Conservation (phyloP, 2,888 invertebrate species). For the Hartigia nigra region DNA sequence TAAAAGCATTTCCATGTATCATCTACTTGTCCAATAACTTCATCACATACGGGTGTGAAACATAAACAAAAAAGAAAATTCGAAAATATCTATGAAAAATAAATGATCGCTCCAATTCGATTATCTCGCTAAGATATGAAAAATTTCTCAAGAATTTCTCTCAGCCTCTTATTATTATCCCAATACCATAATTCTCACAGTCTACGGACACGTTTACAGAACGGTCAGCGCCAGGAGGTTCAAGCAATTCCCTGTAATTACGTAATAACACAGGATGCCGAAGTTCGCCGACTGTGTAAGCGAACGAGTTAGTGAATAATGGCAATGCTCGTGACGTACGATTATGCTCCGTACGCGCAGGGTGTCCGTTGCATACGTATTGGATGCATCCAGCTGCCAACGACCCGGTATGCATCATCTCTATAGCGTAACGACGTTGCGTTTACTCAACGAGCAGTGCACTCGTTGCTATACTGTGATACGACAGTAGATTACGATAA, state of each 20-base stretch:
- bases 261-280: background rate
- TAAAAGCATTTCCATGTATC: background rate
- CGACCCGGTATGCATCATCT: constrained; percentile 41
- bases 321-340: background rate
- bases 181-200: constrained; percentile 18
- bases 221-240: background rate
- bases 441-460: background rate
- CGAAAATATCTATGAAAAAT: background rate
- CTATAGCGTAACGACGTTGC: constrained; percentile 16
- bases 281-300: background rate
- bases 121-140: background rate
- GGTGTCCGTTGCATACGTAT: background rate
- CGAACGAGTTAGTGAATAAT: background rate
- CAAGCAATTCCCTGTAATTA: background rate
- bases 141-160: background rate
- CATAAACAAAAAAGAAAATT: background rate
- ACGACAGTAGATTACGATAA: background rate
- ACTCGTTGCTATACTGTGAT: background rate
- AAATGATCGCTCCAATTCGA: background rate
- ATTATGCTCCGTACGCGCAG: background rate
- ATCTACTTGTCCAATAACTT: background rate
- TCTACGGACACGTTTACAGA: background rate
- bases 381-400: constrained; percentile 18
- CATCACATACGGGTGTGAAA: background rate
- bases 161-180: constrained; percentile 20